Base-by-base conservation (phyloP, 92 coral and sea anemone species). In the Paramuricea clavata region DNA sequence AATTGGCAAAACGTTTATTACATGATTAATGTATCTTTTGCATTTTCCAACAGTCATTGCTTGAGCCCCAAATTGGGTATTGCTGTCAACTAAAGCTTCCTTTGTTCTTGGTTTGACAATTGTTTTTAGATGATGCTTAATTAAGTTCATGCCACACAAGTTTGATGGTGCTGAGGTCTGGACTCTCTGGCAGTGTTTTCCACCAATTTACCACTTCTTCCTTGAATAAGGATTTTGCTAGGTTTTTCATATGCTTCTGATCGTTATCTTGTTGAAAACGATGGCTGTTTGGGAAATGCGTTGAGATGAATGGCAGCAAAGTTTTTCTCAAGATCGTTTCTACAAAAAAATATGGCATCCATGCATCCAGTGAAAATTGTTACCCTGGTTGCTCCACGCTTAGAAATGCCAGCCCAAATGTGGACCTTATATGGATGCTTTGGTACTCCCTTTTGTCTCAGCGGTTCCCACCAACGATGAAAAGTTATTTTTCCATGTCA, bases 201-300 rank as follows among this genome's bases (percentile, higher is more conserved):
- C n/a, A n/a, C n/a, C n/a, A n/a, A n/a, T n/a, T n/a, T n/a, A n/a
- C n/a, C n/a, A n/a, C n/a, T n/a, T n/a, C n/a, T n/a, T n/a, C n/a
- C n/a, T n/a, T n/a, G n/a, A n/a, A n/a, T n/a, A n/a, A n/a, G n/a
- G n/a, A n/a, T n/a, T n/a, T n/a, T n/a, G n/a, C n/a, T n/a, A n/a
- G n/a, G n/a, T n/a, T n/a, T n/a, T n/a, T 84, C 87, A 49, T 72
- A 56, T 71, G 57, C 81, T 42, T 35, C 69, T 2, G 50, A 44
- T 67, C 80, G 49, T 83, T 83, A 27, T 83, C 80, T 28, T 81
- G 86, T 69, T 44, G 59, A 43, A 69, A 80, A 23, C 71, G 61
- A 47, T 33, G 85, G 27, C 85, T 50, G 27, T 80, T 50, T 11
- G 74, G 52, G 42, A 49, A 78, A 8, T 34, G 23, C 69, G 42